These are phyloP conservation scores for Gandaritis pyraliata DNA, from an alignment of 2,888 invertebrate species.

Conservation along the genomic window DNA sequence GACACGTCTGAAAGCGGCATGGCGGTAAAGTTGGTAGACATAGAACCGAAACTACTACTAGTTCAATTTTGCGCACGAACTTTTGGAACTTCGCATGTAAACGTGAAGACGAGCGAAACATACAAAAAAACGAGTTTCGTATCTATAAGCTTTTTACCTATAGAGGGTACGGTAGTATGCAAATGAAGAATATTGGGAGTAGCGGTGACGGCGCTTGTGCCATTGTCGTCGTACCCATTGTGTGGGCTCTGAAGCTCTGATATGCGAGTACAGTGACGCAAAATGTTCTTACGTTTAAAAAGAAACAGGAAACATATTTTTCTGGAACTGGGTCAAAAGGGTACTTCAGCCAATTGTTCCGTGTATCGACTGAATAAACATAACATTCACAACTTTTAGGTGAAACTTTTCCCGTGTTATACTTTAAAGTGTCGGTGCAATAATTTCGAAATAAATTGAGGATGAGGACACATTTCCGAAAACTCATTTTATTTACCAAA, in stretches of 20 bases:
- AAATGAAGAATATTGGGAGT: conserved; percentile 77
- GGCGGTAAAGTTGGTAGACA: conserved; percentile 39
- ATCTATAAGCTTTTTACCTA: conserved; percentile 10
- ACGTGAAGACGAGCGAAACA: background rate
- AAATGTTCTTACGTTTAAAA: conserved; percentile 35
- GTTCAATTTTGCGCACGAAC: background rate
- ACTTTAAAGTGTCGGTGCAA: background rate
- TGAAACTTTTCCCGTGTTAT: background rate
- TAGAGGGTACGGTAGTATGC: conserved; percentile 62
- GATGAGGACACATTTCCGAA: background rate
- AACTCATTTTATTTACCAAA: conserved; percentile 11
- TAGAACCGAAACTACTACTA: conserved; percentile 16
- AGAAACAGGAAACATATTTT: conserved; percentile 27
- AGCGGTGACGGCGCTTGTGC: conserved; percentile 60
- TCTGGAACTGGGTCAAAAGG: conserved; percentile 27
- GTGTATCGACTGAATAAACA: conserved; percentile 31
- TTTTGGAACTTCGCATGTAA: background rate
- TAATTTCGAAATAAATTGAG: background rate
- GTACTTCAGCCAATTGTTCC: conserved; percentile 27
- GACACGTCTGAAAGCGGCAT: conserved; percentile 56
- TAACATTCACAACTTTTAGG: background rate
- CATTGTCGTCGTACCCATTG: conserved; percentile 64
- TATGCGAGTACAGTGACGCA: conserved; percentile 38
- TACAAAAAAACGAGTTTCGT: conserved; percentile 10
- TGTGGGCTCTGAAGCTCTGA: conserved; percentile 46